phyloP scores from a whole-genome alignment of 2,797 vertebrate genomes.

The Tragopan temminckii region DNA sequence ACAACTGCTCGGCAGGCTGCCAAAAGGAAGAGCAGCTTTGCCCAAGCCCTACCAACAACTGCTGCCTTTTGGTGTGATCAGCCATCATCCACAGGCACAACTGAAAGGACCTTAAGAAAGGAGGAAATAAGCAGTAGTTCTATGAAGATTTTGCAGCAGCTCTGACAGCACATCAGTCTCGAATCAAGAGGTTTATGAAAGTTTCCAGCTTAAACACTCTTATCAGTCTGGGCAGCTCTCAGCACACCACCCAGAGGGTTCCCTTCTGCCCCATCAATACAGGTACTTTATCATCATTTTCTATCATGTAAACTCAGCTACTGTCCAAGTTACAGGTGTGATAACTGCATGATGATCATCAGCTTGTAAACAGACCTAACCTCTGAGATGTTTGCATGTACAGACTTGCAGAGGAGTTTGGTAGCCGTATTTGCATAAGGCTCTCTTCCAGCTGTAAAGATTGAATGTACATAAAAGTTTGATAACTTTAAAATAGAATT shows the following conservation, averaged over 20 bases:
- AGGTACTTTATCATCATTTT: not conserved
- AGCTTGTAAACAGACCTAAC: not conserved
- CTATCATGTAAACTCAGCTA: conserved; percentile 41
- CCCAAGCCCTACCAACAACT: not conserved
- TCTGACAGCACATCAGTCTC: not conserved
- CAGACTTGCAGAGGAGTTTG: not conserved
- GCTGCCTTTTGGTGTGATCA: not conserved
- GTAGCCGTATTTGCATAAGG: not conserved
- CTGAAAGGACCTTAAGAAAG: not conserved
- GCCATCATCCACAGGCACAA: not conserved
- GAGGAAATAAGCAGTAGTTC: not conserved
- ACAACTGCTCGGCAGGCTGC: not conserved
- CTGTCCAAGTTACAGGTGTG: not conserved
- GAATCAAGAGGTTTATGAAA: not conserved
- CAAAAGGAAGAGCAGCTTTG: not conserved
- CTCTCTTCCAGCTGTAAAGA: not conserved
- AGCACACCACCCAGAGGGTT: not conserved
- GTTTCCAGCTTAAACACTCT: conserved; percentile 43
- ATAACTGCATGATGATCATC: not conserved
- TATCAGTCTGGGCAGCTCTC: not conserved
- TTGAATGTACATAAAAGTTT: not conserved
- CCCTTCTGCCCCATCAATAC: not conserved
- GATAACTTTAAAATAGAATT: not conserved
- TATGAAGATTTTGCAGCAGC: not conserved
- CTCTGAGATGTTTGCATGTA: not conserved